A percentile compares a stretch with the other conserved stretches of the same genome.
Evolutionary conservation across 1,140 invertebrate species (phyloP).

Genomic region (Bombus haemorrhoidalis): DNA sequence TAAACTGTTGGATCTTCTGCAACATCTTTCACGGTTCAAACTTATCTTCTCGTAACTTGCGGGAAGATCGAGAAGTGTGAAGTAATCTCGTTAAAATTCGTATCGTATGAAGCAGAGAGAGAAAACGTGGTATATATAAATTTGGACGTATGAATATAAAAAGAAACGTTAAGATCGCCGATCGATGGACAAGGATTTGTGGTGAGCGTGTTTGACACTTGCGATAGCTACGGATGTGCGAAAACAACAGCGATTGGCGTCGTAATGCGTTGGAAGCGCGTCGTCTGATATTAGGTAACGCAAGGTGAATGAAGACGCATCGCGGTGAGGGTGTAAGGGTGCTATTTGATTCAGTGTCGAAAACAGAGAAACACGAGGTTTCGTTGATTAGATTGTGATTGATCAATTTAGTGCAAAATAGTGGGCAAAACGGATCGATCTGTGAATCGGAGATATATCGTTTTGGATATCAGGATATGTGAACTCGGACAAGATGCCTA

Average conservation of each 20-base stretch:
- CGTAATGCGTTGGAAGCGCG: conserved; percentile 39
- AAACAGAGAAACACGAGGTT: conserved; percentile 41
- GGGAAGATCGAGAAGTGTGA: background rate
- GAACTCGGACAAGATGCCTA: conserved; percentile 81
- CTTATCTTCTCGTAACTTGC: background rate
- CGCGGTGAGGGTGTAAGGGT: conserved; percentile 29
- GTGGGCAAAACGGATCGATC: conserved; percentile 44
- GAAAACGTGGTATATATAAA: background rate
- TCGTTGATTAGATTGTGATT: conserved; percentile 37
- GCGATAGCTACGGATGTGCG: conserved; percentile 34
- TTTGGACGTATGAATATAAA: conserved; percentile 21
- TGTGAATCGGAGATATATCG: conserved; percentile 37
- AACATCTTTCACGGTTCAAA: background rate
- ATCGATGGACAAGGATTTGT: conserved; percentile 36
- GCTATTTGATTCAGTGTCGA: conserved; percentile 48
- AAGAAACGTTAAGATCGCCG: conserved; percentile 3
- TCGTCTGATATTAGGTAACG: conserved; percentile 23
- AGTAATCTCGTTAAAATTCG: background rate
- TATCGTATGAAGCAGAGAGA: too few species aligned
- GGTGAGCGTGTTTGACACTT: conserved; percentile 31
- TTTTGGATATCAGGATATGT: conserved; percentile 79
- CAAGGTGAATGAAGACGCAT: conserved; percentile 10
- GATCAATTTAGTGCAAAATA: conserved; percentile 50
- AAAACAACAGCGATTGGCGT: conserved; percentile 24
- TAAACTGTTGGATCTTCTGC: background rate